Base-by-base conservation (phyloP, 1,140 invertebrate genomes). In the Protaetia brevitarsis region DNA sequence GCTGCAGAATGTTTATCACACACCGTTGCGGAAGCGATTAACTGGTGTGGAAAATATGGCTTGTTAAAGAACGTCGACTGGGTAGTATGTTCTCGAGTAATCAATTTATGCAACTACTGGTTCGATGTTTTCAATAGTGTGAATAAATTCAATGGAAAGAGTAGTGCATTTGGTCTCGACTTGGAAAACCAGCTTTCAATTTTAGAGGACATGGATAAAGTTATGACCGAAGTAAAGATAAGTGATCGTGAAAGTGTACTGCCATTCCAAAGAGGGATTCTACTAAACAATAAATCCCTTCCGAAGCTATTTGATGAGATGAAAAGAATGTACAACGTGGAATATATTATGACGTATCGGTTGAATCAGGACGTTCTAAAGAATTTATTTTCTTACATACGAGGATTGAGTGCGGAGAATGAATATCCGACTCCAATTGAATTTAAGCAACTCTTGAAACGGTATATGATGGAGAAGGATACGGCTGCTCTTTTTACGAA, bases 291-390 rank as follows among this genome's bases (percentile, higher is more conserved):
- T 16, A 67, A 57, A 13, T 69, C 66, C 6, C 26, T 69, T n/a
- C 31, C 11, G 31, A 23, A 64, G 16, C 19, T 69, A 13, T 69
- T 45, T 36, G 16, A 65, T 10, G 45, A 67, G 57, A 29, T 69
- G 56, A 58, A 60, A 31, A 8, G 31, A 23, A 64, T 45, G 34
- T 69, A 65, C 34, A 21, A 65, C 36, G 31, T 65, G 6, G 51
- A 65, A 26, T 71, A 68, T 23, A 63, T 71, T 61, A 57, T 68
- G 31, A 72, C 67, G 1, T 30, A 21, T 16, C 10, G 58, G n/a
- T 31, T 72, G 11, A 72, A 72, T 45, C 69, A 68, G 57, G 69
- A 71, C 64, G 64, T 72, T 11, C 37, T 73, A 8, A 67, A 73
- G 64, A 71, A 69, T 58, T 71, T 69, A 64, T 72, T 73, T 60